Evolutionary conservation across 2,888 invertebrate genomes (phyloP), one percentile per base, ranked within the genome.

Genomic region (Morpho deidamia): DNA sequence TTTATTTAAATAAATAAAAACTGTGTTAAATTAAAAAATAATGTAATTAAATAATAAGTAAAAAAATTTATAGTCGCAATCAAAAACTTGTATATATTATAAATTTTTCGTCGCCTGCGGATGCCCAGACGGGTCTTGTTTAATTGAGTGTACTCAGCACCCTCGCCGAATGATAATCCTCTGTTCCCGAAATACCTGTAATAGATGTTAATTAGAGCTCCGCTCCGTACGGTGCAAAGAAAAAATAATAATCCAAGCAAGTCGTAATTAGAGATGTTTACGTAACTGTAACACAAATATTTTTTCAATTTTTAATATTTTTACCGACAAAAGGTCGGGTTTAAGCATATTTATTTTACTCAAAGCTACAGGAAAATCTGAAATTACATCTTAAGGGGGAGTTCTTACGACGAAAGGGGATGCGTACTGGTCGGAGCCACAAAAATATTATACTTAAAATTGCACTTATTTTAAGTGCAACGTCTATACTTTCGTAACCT

Each of bases 231-330:
- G 79, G 78, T 76, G 64, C 60, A 78, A 81, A 81, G 79, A 81
- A 85, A 71, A 87, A 85, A 85, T 77, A 81, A 86, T 86, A 86
- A 88, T 87, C 87, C 84, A 83, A 84, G 84, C 86, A 83, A 80
- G 82, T 81, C 85, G 87, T 87, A 88, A 89, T 88, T 87, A 89
- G 83, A 89, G 83, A 84, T 87, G 88, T 89, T 89, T 86, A 83
- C 86, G 82, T 80, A 84, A 84, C 81, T 82, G 86, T 83, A 78
- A 84, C 83, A 85, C 83, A 88, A 88, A 88, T 89, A 88, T 89
- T 89, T 89, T 81, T 81, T 79, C 83, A 84, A 86, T 83, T 86
- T 86, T 87, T 76, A 81, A 84, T 81, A 81, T 83, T 83, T 83
- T 84, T 84, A 80, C 79, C 76, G 76, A 75, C 76, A 68, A 69